Evolutionary conservation across 2,888 invertebrate genomes (phyloP).

Genomic region (Leptogaster cylindrica): DNA sequence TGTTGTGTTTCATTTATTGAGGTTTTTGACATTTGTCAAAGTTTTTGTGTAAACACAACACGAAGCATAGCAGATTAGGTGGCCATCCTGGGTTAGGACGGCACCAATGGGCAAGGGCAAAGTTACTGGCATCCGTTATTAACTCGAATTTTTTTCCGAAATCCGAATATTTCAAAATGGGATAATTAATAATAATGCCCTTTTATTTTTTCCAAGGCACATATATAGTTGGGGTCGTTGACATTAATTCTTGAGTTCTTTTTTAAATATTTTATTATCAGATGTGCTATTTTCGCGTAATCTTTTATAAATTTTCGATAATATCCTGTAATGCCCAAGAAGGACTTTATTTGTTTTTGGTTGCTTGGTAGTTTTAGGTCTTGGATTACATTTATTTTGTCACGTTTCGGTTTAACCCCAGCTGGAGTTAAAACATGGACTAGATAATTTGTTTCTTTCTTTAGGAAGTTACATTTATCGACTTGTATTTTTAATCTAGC

Average conservation of each 20-base stretch:
- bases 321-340: conserved; percentile 50
- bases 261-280: conserved; percentile 37
- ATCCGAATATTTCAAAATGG: conserved; percentile 41
- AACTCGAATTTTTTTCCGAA: conserved; percentile 40
- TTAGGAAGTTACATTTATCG: conserved; percentile 7
- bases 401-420: conserved; percentile 51
- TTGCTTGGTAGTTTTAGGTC: conserved; percentile 48
- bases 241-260: conserved; percentile 42
- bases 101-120: conserved; percentile 42
- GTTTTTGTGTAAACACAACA: no score
- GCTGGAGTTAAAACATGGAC: conserved; percentile 51
- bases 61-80: conserved; percentile 34
- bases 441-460: conserved; percentile 19
- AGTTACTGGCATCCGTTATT: conserved; percentile 43
- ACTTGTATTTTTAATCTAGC: conserved; percentile 23
- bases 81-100: conserved; percentile 37
- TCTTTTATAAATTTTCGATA: conserved; percentile 46
- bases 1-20: no score
- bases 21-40: no score
- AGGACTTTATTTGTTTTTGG: conserved; percentile 50
- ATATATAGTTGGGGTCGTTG: conserved; percentile 35
- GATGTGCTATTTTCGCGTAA: conserved; percentile 23
- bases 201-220: conserved; percentile 46
- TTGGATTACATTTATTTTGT: conserved; percentile 50
- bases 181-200: conserved; percentile 37